Percentiles rank a stretch among this genome's conserved stretches.
Evolutionary conservation across 1,140 invertebrate species (phyloP).

Genomic region (Mizuhopecten yessoensis): DNA sequence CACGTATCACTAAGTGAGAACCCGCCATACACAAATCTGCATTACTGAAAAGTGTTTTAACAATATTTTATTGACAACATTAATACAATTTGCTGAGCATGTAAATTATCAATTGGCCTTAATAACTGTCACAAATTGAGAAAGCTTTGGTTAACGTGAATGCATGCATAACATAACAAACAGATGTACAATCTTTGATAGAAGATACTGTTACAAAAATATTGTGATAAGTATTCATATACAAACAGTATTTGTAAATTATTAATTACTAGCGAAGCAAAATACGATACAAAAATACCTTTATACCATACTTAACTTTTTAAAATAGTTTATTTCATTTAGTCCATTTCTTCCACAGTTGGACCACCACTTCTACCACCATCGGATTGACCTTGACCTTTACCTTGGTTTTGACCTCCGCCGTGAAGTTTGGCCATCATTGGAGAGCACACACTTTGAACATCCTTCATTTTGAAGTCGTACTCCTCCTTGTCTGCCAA

Average conservation of each 20-base stretch:
- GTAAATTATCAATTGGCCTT: neutral
- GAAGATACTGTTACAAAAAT: neutral
- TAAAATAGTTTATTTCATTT: slow-evolving; percentile 2
- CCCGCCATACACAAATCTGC: too few species aligned
- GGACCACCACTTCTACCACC: slow-evolving; percentile 50
- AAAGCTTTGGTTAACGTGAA: neutral
- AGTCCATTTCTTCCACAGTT: slow-evolving; percentile 62
- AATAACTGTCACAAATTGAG: neutral
- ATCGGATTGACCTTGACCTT: neutral
- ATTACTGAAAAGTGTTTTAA: too few species aligned
- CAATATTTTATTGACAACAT: neutral
- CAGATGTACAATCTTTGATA: too few species aligned
- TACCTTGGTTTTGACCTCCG: slow-evolving; percentile 43
- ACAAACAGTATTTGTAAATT: too few species aligned
- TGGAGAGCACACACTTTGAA: slow-evolving; percentile 80
- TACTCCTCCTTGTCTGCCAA: slow-evolving; percentile 80
- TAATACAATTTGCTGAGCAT: neutral
- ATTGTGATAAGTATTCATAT: neutral
- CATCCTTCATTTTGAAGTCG: slow-evolving; percentile 76
- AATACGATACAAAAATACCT: neutral
- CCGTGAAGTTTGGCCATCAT: slow-evolving; percentile 83
- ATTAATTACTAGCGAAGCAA: neutral
- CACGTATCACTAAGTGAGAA: too few species aligned
- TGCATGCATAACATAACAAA: neutral
- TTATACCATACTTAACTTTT: neutral